These are phyloP conservation scores for Euglossa dilemma DNA, from an alignment of 1,140 invertebrate genomes.

Conservation along the genomic window DNA sequence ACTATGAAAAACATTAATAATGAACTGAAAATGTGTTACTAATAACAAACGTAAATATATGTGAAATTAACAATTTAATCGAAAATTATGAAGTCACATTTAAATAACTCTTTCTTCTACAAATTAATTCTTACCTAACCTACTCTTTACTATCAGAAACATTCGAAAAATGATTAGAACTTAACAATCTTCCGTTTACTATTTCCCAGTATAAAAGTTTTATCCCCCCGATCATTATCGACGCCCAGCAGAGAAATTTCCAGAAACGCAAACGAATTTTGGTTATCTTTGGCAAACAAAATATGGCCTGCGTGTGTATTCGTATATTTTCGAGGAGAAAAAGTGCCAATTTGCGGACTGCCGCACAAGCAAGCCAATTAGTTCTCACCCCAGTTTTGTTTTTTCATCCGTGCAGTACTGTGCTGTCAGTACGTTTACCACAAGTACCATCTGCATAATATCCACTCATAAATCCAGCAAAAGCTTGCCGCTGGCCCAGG, in stretches of 20 bases:
- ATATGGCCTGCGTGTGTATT: too few species aligned
- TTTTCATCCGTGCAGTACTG: conserved; percentile 35
- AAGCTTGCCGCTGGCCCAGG: conserved; percentile 58
- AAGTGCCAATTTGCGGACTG: conserved; percentile 7
- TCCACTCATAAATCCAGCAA: conserved; percentile 72
- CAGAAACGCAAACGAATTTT: not conserved
- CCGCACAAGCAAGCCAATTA: conserved; percentile 34
- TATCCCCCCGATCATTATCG: too few species aligned
- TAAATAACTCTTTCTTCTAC: too few species aligned
- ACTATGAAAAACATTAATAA: too few species aligned
- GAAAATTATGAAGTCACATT: too few species aligned
- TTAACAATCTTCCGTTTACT: too few species aligned
- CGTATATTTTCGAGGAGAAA: not conserved
- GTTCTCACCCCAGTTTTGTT: conserved; percentile 34
- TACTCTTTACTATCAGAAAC: too few species aligned
- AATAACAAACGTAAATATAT: too few species aligned
- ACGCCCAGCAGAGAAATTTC: not conserved
- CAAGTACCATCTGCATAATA: conserved; percentile 76
- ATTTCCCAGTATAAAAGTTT: too few species aligned
- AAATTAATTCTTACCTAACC: too few species aligned
- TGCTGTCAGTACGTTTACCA: conserved; percentile 71
- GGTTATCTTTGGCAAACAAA: not conserved
- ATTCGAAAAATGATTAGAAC: not conserved
- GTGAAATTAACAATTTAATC: too few species aligned
- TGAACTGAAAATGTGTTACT: too few species aligned